Percentiles rank a stretch among this genome's conserved stretches.
Conservation (phyloP, 2,888 invertebrate genomes). For the Onchidella celtica region DNA sequence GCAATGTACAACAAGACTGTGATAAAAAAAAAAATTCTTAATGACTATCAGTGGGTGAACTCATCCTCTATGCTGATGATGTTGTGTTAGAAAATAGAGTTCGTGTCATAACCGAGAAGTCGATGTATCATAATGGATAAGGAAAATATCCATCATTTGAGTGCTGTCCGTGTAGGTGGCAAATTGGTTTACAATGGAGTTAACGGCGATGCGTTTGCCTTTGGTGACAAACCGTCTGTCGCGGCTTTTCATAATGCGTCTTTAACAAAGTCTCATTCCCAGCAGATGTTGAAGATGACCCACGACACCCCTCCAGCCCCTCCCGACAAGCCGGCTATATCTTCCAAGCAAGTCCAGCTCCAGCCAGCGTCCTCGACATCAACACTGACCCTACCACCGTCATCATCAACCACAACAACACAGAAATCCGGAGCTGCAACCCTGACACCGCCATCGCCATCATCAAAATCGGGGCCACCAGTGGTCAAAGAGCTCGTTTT, state of each 20-base stretch:
- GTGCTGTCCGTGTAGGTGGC: conserved; percentile 22
- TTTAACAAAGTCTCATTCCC: no score
- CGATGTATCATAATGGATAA: not conserved
- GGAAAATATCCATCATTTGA: conserved; percentile 18
- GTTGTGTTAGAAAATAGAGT: no score
- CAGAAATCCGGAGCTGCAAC: not conserved
- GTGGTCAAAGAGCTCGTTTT: not conserved
- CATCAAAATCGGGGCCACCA: not conserved
- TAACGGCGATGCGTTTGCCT: conserved; percentile 27
- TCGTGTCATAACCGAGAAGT: not conserved
- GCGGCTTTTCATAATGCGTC: not conserved
- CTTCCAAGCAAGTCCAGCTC: not conserved
- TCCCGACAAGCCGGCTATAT: not conserved
- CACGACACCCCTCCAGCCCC: not conserved
- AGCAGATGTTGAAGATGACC: no score
- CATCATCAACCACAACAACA: not conserved
- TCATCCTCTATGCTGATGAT: no score
- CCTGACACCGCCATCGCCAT: not conserved
- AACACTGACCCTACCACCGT: not conserved
- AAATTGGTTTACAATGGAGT: conserved; percentile 26
- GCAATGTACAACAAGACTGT: no score
- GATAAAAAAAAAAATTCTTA: no score
- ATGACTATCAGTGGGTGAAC: no score
- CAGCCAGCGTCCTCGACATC: not conserved
- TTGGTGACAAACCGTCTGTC: conserved; percentile 7